Conservation (phyloP, 2,888 invertebrate species). For the Sarcophaga rosellei region DNA sequence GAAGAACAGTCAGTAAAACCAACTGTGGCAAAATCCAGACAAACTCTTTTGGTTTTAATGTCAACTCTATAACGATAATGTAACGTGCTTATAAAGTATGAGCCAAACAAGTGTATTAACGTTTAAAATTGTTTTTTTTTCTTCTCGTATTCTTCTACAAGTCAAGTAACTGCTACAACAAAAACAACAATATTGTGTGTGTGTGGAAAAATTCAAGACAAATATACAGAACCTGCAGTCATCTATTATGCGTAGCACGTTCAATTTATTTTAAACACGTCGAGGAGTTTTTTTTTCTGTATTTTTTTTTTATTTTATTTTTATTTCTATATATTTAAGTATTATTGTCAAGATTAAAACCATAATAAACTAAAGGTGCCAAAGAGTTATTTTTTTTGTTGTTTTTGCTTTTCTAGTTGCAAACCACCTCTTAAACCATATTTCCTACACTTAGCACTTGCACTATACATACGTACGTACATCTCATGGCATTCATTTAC, state of each 20-base stretch:
- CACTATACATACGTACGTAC: neutral
- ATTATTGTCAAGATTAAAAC: slow-evolving; percentile 64
- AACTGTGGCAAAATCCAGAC: neutral
- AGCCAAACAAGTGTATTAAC: slow-evolving; percentile 68
- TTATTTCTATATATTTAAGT: slow-evolving; percentile 56
- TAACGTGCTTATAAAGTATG: slow-evolving; percentile 67
- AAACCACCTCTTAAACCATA: neutral
- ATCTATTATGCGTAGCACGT: slow-evolving; percentile 67
- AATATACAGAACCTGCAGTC: slow-evolving; percentile 30
- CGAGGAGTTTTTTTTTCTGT: slow-evolving; percentile 55
- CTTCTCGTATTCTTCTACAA: neutral
- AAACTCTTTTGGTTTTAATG: slow-evolving; percentile 43
- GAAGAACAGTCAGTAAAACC: neutral
- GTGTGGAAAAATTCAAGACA: neutral
- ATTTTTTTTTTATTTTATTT: slow-evolving; percentile 47
- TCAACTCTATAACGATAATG: slow-evolving; percentile 57
- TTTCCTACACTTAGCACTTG: neutral
- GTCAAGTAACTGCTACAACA: slow-evolving; percentile 27
- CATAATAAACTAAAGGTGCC: slow-evolving; percentile 67
- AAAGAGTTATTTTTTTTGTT: slow-evolving; percentile 43
- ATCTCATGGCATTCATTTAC: slow-evolving; percentile 4
- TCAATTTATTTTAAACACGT: slow-evolving; percentile 70
- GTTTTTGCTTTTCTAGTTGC: neutral
- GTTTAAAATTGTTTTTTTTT: slow-evolving; percentile 10
- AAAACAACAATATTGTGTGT: slow-evolving; percentile 17